Base-by-base conservation (phyloP, 2,113 vertebrate genomes). In the Mola mola region DNA sequence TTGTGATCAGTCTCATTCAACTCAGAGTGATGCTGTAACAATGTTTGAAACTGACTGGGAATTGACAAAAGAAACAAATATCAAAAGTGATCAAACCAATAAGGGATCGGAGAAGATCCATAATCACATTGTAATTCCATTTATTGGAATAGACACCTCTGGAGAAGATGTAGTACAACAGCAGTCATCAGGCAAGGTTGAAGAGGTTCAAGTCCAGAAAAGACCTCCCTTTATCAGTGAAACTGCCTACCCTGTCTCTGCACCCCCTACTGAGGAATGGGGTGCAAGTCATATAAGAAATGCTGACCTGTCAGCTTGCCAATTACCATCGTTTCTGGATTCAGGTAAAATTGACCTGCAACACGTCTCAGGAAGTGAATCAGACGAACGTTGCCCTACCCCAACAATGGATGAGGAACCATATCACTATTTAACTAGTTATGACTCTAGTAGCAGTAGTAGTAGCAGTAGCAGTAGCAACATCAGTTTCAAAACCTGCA, bases 361-460 rank as follows among this genome's bases (percentile, higher is more conserved):
- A 24, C 13, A 7, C n/a, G 5, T 46, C 2, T 57, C 31, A 3
- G 44, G 38, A 21, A 58, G 15, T 11, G 41, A 46, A 16, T 58
- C 46, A 20, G 55, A 84, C 7, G 44, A 63, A 3, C 56, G 71
- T 36, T 71, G 67, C n/a, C 42, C 75, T 9, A 79, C 86, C 0
- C 76, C 78, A 52, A 80, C 80, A 43, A 19, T 83, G 19, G 81
- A 85, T 44, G 72, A 74, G 52, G 65, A 65, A 19, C 61, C 64
- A 34, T 49, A 13, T 50, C 46, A 58, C n/a, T 29, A 46, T 5
- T 17, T 41, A 19, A 6, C 36, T 25, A 9, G 3, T 33, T 47
- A 31, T 55, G 55, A 36, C 4, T 20, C 57, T 9, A 24, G 4
- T 13, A 58, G 21, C 21, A 59, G 37, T 26, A 57, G 13, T 15